phyloP scores from a whole-genome alignment of 2,113 vertebrate species.

The Dipodomys merriami region DNA sequence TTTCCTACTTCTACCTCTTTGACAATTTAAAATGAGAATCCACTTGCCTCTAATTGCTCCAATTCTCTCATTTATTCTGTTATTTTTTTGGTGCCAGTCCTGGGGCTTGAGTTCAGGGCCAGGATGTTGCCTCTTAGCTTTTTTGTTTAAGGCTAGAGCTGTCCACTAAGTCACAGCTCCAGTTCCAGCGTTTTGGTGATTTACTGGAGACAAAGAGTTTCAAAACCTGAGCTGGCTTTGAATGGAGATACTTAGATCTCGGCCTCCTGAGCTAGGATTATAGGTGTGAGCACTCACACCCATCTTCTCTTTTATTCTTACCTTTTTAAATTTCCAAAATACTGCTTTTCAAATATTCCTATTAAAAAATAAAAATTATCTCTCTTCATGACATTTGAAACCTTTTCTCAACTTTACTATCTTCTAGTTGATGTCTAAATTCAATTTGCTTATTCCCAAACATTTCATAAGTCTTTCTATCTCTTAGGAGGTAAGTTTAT shows the following conservation, averaged over 20 bases:
- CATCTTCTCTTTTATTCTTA: background rate
- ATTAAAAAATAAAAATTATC: background rate
- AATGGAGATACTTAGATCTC: too few species aligned
- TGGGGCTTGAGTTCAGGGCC: too few species aligned
- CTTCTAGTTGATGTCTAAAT: background rate
- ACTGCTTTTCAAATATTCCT: background rate
- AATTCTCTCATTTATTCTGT: background rate
- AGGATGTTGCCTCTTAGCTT: too few species aligned
- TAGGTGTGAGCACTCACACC: too few species aligned
- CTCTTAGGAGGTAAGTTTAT: background rate
- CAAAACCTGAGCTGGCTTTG: too few species aligned
- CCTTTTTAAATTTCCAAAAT: background rate
- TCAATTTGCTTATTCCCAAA: background rate
- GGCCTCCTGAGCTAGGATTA: too few species aligned
- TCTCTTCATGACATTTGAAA: background rate
- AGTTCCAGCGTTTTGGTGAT: too few species aligned
- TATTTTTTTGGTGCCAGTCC: too few species aligned
- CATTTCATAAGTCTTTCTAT: background rate
- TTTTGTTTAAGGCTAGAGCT: too few species aligned
- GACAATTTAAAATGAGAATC: conserved; percentile 11
- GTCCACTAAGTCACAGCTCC: too few species aligned
- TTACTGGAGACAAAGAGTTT: too few species aligned
- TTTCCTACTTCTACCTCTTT: background rate
- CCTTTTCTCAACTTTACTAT: background rate
- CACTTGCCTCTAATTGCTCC: background rate